phyloP scores from a whole-genome alignment of 2,113 vertebrate genomes.

The Phocoena phocoena region DNA sequence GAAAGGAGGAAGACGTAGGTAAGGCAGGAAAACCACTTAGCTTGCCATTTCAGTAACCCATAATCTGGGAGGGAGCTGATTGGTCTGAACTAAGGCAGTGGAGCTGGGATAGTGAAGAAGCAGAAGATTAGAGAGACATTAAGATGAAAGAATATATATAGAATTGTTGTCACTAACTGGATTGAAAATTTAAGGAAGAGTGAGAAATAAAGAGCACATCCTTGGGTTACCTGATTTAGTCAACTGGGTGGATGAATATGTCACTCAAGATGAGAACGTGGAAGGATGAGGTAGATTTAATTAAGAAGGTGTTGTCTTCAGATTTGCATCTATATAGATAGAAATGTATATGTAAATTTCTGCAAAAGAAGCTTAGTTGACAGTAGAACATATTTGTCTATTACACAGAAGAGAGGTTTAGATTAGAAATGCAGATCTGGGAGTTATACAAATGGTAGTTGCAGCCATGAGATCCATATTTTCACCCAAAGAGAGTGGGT shows the following conservation, averaged over 20 bases:
- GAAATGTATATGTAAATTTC: neutral
- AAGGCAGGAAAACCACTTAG: neutral
- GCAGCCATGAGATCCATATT: neutral
- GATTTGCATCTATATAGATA: neutral
- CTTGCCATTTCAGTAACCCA: neutral
- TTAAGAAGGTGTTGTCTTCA: neutral
- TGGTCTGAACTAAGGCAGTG: neutral
- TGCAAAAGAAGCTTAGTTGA: neutral
- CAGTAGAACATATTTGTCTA: neutral
- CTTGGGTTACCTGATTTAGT: neutral
- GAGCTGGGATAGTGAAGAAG: neutral
- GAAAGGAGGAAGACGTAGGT: neutral
- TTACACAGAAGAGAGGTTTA: neutral
- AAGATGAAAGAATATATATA: neutral
- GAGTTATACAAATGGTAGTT: neutral
- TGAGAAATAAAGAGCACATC: neutral
- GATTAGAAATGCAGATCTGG: neutral
- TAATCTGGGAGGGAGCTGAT: neutral
- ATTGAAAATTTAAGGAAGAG: neutral
- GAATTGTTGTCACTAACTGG: neutral
- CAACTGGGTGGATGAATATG: neutral
- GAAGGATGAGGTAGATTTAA: neutral
- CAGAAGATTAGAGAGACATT: neutral
- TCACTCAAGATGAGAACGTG: neutral
- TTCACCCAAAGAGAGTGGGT: neutral